Base-by-base conservation (phyloP, 2,113 vertebrate genomes). In the Irena cyanogastra region DNA sequence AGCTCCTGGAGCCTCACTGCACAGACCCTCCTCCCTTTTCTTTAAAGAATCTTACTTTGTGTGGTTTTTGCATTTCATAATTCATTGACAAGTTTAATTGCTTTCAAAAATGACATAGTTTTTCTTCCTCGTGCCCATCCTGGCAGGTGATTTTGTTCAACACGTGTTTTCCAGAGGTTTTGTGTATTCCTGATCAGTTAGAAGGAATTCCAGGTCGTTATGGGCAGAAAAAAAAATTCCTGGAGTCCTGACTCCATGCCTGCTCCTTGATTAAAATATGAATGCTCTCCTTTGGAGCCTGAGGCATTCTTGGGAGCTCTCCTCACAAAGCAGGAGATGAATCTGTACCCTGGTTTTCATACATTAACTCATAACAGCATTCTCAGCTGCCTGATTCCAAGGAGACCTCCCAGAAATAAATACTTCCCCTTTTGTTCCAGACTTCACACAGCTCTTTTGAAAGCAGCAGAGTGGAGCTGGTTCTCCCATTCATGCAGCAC, bases 381-480 rank as follows among this genome's bases (percentile, higher is more conserved):
- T 96, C 95, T 65, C 96, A 96, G 94, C 91, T 96, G 94, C 92
- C 94, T 78, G 74, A 10, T 96, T 92, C 91, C 94, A 75, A 59
- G 93, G 94, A 94, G 94, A 94, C 94, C 91, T 89, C 94, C 59
- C 87, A 94, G 94, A 91, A 93, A 91, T 83, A 85, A 95, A 97
- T 85, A 68, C 79, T 93, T 88, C 33, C 84, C 78, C 87, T 89
- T 94, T 95, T 97, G 96, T 96, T 94, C 20, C 18, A 88, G 84
- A 26, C 94, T 91, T 95, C 89, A 85, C 94, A 50, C 52, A 9
- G 87, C 17, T 91, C 93, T 49, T 86, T 72, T 93, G 89, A 97
- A 76, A 94, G 91, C 24, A 68, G 65, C 69, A 1, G 69, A 80
- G 78, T 83, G 44, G 90, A 90, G 93, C 88, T 90, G 93, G 10